These are phyloP conservation scores for Clupea harengus DNA, from an alignment of 2,113 vertebrate species.

Conservation along the genomic window DNA sequence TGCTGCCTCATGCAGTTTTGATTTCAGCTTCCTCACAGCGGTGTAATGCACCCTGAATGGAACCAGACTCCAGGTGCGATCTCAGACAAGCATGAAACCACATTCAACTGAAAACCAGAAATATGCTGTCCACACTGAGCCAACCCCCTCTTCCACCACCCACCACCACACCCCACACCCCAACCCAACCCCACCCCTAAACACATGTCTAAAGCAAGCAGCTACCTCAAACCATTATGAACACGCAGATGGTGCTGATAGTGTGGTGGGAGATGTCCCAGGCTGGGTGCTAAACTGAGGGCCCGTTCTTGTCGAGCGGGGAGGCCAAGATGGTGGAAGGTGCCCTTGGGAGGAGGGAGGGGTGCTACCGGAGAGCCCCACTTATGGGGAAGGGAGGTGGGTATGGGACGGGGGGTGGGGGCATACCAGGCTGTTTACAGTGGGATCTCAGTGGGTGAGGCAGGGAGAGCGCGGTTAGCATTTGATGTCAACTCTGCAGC, in stretches of 20 bases:
- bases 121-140: background rate
- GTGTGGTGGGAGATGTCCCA: background rate
- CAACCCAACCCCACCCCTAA: too few species aligned
- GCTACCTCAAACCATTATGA: background rate
- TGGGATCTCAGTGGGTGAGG: background rate
- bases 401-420: background rate
- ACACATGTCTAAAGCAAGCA: background rate
- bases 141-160: background rate
- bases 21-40: background rate
- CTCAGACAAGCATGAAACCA: constrained; percentile 49
- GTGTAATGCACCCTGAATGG: background rate
- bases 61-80: background rate
- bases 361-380: background rate
- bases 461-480: background rate
- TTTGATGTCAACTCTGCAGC: background rate
- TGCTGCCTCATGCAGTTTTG: background rate
- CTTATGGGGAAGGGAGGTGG: background rate
- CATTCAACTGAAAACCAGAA: constrained; percentile 32
- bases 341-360: background rate
- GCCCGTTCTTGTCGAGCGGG: background rate
- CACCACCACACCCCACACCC: background rate
- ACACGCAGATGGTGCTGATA: background rate
- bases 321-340: background rate
- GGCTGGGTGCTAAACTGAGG: background rate
- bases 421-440: background rate